phyloP scores from a whole-genome alignment of 2,113 vertebrate genomes.

The Gymnogyps californianus region DNA sequence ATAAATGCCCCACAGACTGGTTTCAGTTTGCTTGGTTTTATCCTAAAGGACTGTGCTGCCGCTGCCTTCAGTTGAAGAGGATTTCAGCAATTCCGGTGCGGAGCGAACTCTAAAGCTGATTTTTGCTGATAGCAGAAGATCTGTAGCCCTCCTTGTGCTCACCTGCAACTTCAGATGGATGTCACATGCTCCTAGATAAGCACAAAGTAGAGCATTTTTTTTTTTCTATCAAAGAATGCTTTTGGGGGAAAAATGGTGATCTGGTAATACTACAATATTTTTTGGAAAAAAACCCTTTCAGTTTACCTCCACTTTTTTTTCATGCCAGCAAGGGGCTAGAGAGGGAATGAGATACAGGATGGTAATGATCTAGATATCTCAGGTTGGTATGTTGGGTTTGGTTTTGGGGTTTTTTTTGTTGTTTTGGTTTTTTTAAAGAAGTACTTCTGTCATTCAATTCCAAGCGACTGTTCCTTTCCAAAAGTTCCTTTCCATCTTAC shows the following conservation, averaged over 20 bases:
- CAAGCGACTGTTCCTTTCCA: background rate
- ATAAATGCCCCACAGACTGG: background rate
- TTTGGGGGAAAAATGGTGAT: background rate
- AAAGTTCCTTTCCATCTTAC: background rate
- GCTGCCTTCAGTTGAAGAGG: background rate
- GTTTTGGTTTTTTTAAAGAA: background rate
- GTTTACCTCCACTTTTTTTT: background rate
- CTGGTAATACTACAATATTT: background rate
- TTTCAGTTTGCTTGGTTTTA: background rate
- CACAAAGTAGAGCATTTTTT: background rate
- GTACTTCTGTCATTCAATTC: background rate
- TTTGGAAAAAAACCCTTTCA: background rate
- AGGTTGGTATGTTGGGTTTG: background rate
- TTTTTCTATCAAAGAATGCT: background rate
- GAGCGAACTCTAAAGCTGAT: background rate
- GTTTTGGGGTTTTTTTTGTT: background rate
- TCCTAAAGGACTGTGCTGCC: background rate
- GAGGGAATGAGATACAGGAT: background rate
- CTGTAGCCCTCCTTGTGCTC: background rate
- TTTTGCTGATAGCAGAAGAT: background rate
- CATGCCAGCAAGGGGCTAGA: background rate
- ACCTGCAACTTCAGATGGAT: background rate
- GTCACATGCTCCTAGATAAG: background rate
- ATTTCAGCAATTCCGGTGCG: background rate
- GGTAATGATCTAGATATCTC: background rate